These are phyloP conservation scores for Argyresthia goedartella DNA, from an alignment of 2,888 invertebrate species.

Conservation along the genomic window DNA sequence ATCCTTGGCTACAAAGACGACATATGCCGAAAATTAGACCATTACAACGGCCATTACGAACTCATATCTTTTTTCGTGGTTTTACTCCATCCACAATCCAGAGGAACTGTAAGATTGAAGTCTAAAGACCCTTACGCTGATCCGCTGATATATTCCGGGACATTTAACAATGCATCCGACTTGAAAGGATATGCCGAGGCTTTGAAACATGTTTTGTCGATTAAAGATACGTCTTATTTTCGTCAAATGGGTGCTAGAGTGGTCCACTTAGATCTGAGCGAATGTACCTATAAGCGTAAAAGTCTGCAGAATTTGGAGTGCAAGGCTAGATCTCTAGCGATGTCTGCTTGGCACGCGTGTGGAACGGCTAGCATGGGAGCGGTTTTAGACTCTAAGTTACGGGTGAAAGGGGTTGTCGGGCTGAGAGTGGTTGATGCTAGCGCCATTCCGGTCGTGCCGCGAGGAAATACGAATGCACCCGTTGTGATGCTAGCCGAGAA, in stretches of 20 bases:
- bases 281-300: conserved; percentile 19
- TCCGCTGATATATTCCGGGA: conserved; percentile 43
- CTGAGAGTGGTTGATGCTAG: conserved; percentile 51
- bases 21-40: conserved; percentile 28
- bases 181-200: conserved; percentile 31
- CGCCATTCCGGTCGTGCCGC: conserved; percentile 37
- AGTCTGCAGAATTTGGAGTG: conserved; percentile 39
- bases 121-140: conserved; percentile 27
- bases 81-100: conserved; percentile 42
- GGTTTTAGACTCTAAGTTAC: conserved; percentile 34
- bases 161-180: conserved; percentile 33
- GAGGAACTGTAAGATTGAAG: conserved; percentile 33
- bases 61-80: conserved; percentile 38
- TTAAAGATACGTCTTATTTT: conserved; percentile 37
- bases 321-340: conserved; percentile 29
- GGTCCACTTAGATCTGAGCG: conserved; percentile 27
- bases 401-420: conserved; percentile 28
- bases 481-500: conserved; percentile 53
- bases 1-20: conserved; percentile 27
- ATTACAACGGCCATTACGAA: conserved; percentile 28
- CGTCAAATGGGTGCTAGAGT: conserved; percentile 26
- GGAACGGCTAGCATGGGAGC: conserved; percentile 47
- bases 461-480: conserved; percentile 53
- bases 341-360: conserved; percentile 51
- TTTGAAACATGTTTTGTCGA: conserved; percentile 25